Evolutionary conservation across 2,797 vertebrate genomes (phyloP).

Genomic region (Scomberomorus guttatus): DNA sequence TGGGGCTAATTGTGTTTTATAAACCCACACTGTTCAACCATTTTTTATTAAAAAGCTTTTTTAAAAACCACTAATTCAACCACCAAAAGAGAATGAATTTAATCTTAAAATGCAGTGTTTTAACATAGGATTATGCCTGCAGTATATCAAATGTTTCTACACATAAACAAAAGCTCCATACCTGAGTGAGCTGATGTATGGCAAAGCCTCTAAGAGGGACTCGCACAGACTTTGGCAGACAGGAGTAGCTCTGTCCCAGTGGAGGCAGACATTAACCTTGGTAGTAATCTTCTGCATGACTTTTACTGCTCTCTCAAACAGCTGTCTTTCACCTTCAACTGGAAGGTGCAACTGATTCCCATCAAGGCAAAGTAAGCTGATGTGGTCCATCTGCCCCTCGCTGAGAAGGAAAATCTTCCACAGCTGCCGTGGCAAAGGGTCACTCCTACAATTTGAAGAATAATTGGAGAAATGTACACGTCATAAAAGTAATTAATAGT

Average conservation of each 20-base stretch:
- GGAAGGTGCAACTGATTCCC: conserved; percentile 54
- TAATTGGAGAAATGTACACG: background rate
- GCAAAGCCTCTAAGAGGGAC: conserved; percentile 37
- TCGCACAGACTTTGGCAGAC: background rate
- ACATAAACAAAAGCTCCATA: conserved; percentile 17
- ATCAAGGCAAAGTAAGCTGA: conserved; percentile 22
- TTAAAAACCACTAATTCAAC: no score
- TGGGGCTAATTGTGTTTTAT: no score
- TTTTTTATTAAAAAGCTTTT: no score
- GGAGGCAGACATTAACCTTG: conserved; percentile 41
- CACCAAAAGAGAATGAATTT: no score
- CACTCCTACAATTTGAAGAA: conserved; percentile 19
- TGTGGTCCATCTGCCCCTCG: conserved; percentile 14
- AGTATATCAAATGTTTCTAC: background rate
- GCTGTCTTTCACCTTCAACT: conserved; percentile 5
- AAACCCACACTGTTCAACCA: no score
- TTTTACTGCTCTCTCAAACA: conserved; percentile 53
- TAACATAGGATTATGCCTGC: no score
- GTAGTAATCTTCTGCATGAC: conserved; percentile 25
- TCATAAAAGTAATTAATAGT: background rate
- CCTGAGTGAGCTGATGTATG: conserved; percentile 49
- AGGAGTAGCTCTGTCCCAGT: conserved; percentile 24
- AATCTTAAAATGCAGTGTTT: no score
- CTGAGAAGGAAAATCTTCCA: conserved; percentile 46
- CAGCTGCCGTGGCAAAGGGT: conserved; percentile 39